Evolutionary conservation across 2,113 vertebrate species (phyloP), one percentile per base, ranked within the genome.

Genomic region (Zosterops borbonicus): DNA sequence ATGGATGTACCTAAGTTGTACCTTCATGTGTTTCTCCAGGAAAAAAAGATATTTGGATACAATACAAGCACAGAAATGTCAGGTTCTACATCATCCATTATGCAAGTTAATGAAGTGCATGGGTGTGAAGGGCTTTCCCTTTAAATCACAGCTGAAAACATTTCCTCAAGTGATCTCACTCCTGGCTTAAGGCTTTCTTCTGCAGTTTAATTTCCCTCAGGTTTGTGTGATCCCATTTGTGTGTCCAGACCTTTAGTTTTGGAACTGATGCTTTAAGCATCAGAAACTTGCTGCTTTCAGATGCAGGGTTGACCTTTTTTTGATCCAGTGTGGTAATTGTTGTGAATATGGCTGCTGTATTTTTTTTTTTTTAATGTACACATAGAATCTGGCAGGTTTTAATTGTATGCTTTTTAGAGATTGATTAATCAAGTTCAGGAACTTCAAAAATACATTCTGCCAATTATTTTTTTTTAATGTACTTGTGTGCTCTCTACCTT

Each of bases 371-470:
- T 60, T 3, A 55, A 52, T 83, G 69, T 73, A 31, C 33, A 42
- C 41, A 23, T 41, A 82, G n/a, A 47, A 79, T 75, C 65, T 91
- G 55, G 11, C 75, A 87, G 81, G 22, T 73, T 92, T 92, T 89
- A 95, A 95, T 94, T 27, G 3, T 78, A 15, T 41, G 69, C 89
- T 91, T 87, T 96, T 94, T 89, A 83, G 56, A 89, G 89, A 63
- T 74, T 84, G 49, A 94, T 94, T 94, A 94, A 96, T 96, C 63
- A 94, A 87, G 65, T 95, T 95, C 88, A 94, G 89, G 89, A 94
- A 92, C 89, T 94, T 94, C 56, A 96, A 94, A 97, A 95, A 91
- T 95, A 89, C 65, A 85, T 92, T 58, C 74, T 62, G 69, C 44
- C 63, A 87, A 76, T 95, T 96, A 91, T 76, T 83, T 84, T 81